Percentiles rank a stretch among this genome's conserved stretches.
Evolutionary conservation across 2,888 invertebrate genomes (phyloP).

Genomic region (Caenorhabditis sp.): DNA sequence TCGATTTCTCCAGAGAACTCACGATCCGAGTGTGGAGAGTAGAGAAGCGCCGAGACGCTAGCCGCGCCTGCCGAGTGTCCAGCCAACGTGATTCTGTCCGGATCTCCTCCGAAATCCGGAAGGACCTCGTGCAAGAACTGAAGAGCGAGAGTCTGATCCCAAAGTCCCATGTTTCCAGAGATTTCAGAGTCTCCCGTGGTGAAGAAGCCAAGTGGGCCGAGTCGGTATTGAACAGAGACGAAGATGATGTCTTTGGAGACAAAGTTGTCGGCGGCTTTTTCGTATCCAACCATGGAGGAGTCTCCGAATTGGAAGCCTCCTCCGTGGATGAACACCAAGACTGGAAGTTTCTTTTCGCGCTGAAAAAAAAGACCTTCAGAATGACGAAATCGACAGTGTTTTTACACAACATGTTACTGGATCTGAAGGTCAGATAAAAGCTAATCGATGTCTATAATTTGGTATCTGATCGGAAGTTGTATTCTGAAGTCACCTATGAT

Average conservation of each 20-base stretch:
- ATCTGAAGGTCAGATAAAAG: too few species aligned
- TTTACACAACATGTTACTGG: too few species aligned
- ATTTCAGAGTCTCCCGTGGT: slow-evolving; percentile 71
- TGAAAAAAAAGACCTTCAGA: slow-evolving; percentile 20
- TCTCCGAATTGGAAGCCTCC: slow-evolving; percentile 74
- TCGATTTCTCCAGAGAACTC: slow-evolving; percentile 15
- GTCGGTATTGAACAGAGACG: slow-evolving; percentile 74
- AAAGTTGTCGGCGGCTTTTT: slow-evolving; percentile 70
- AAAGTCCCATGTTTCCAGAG: slow-evolving; percentile 76
- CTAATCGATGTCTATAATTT: too few species aligned
- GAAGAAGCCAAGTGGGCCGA: slow-evolving; percentile 76
- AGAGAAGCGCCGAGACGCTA: slow-evolving; percentile 72
- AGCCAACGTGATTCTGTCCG: slow-evolving; percentile 68
- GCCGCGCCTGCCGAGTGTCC: slow-evolving; percentile 75
- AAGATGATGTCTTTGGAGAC: slow-evolving; percentile 73
- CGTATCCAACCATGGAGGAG: slow-evolving; percentile 68
- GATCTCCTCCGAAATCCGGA: slow-evolving; percentile 75
- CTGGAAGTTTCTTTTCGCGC: slow-evolving; percentile 68
- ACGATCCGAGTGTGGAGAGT: slow-evolving; percentile 76
- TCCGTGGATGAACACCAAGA: slow-evolving; percentile 74
- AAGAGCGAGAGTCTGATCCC: slow-evolving; percentile 74
- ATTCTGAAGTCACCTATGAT: too few species aligned
- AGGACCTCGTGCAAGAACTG: slow-evolving; percentile 74
- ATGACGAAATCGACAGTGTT: too few species aligned
- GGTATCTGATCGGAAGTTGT: too few species aligned